Percentiles rank a stretch among this genome's conserved stretches.
Evolutionary conservation across 2,113 vertebrate genomes (phyloP).

Genomic region (Spermophilus dauricus): DNA sequence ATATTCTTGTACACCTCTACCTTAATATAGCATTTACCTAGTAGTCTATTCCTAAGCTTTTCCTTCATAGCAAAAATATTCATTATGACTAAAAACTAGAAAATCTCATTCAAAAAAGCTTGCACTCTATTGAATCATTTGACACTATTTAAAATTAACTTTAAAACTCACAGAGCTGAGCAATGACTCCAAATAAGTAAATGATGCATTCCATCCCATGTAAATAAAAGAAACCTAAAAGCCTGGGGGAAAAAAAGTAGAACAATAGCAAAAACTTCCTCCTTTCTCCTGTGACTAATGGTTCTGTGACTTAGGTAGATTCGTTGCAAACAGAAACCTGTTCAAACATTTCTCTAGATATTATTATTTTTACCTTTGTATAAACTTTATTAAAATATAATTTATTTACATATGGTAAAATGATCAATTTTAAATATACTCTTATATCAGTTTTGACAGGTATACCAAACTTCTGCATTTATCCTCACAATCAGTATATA

Average conservation of each 20-base stretch:
- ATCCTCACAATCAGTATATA: not conserved
- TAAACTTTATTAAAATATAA: not conserved
- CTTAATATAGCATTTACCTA: not conserved
- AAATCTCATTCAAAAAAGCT: not conserved
- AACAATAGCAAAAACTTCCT: not conserved
- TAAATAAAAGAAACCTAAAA: not conserved
- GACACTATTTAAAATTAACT: not conserved
- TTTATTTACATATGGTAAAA: not conserved
- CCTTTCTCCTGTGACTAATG: not conserved
- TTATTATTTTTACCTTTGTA: not conserved
- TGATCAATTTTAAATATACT: not conserved
- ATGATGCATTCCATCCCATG: not conserved
- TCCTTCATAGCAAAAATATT: not conserved
- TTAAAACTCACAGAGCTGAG: not conserved
- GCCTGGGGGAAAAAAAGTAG: not conserved
- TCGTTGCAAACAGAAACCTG: not conserved
- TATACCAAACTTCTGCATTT: not conserved
- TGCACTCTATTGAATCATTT: not conserved
- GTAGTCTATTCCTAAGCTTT: not conserved
- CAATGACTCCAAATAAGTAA: not conserved
- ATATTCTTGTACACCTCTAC: not conserved
- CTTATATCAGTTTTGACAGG: not conserved
- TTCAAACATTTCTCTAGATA: not conserved
- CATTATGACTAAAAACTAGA: not conserved
- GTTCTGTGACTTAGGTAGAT: not conserved